Evolutionary conservation across 2,113 vertebrate genomes (phyloP).

Genomic region (Phalacrocorax pelagicus): DNA sequence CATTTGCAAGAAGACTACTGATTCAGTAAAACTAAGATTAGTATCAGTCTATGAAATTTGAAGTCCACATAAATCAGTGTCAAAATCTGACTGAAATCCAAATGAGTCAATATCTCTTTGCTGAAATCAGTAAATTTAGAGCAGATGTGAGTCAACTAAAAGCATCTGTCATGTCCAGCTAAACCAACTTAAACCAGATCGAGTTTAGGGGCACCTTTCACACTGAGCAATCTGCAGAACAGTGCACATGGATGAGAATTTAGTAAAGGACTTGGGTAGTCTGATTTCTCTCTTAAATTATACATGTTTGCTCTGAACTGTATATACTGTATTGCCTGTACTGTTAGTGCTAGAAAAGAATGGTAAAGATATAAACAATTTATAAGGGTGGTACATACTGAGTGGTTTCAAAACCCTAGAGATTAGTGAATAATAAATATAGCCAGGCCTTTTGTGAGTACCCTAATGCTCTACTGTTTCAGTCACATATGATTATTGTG

Average conservation of each 20-base stretch:
- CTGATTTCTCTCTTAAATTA: conserved; percentile 34
- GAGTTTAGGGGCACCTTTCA: not conserved
- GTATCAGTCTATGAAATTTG: not conserved
- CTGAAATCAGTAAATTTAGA: conserved; percentile 10
- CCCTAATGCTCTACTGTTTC: not conserved
- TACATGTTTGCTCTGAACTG: not conserved
- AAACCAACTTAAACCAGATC: not conserved
- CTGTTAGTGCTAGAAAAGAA: conserved; percentile 38
- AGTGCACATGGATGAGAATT: not conserved
- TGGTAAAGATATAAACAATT: conserved; percentile 49
- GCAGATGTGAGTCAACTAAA: not conserved
- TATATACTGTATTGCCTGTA: conserved; percentile 5
- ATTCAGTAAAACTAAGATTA: not conserved
- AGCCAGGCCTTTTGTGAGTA: not conserved
- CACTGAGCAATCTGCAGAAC: not conserved
- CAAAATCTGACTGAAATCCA: conserved; percentile 33
- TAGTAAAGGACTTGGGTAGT: not conserved
- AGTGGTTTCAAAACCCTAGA: conserved; percentile 6
- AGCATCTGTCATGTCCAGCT: not conserved
- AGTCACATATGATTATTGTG: not conserved
- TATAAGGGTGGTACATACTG: not conserved
- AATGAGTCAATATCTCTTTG: conserved; percentile 7
- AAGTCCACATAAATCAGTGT: not conserved
- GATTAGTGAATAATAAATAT: conserved; percentile 48
- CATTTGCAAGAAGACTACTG: not conserved